phyloP scores from a whole-genome alignment of 2,797 vertebrate species.

The Cryptoprocta ferox region DNA sequence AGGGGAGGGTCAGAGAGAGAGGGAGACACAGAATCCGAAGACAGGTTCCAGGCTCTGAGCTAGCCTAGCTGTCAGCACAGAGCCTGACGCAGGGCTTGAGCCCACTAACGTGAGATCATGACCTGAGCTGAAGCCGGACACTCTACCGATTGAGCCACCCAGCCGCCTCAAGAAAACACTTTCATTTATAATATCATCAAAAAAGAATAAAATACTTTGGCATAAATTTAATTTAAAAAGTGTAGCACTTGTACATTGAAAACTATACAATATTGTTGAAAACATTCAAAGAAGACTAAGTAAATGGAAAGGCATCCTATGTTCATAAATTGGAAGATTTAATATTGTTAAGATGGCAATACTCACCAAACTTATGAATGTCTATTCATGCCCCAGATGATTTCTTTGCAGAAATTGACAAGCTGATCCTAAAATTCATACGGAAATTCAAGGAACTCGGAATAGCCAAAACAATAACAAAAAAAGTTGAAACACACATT shows the following conservation, averaged over 20 bases:
- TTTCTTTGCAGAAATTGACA: constrained; percentile 11
- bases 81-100: too few relatives aligned
- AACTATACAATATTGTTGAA: background rate
- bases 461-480: background rate
- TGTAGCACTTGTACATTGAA: background rate
- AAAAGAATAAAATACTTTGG: background rate
- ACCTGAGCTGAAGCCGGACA: too few relatives aligned
- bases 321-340: background rate
- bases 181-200: constrained; percentile 7
- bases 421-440: background rate
- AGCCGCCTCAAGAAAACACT: constrained; percentile 14
- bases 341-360: background rate
- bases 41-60: too few relatives aligned
- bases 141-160: too few relatives aligned
- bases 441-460: constrained; percentile 1
- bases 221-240: constrained; percentile 13
- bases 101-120: too few relatives aligned
- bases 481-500: background rate
- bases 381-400: background rate
- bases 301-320: background rate
- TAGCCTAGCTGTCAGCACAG: too few relatives aligned
- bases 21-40: too few relatives aligned
- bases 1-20: too few relatives aligned
- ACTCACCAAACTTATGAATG: background rate
- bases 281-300: constrained; percentile 41